Evolutionary conservation across 2,888 invertebrate species (phyloP), one percentile per base, ranked within the genome.

Genomic region (Metopia argyrocephala): DNA sequence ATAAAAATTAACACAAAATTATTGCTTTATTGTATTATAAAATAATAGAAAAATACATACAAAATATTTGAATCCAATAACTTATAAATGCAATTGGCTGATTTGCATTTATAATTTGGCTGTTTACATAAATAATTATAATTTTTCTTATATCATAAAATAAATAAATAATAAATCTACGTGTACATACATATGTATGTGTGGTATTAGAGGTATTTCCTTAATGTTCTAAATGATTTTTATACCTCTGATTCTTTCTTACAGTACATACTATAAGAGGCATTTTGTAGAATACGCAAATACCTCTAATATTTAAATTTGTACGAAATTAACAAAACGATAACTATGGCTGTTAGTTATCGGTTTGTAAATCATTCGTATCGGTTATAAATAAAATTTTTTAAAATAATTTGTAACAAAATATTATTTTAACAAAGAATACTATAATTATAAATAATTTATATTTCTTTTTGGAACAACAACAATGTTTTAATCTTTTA

Each of bases 51-150:
- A 9, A 66, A 57, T 61, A 15, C 3, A 31, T 50, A 28, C 48
- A 54, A 21, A 52, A 46, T 45, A 45, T n/a, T 20, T 31, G 57
- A 64, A 59, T 59, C 21, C 68, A 9, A 12, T 38, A 68, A 84
- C 84, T 79, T 85, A 83, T 81, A 86, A 74, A 81, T 83, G 84
- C 82, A 85, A 86, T 85, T 89, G 87, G 88, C 87, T 88, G 87
- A 68, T 50, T 78, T 86, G 84, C 88, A 84, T 76, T 80, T 64
- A 76, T 85, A 84, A 79, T 85, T 85, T 83, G 76, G 45, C 45
- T 45, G 21, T 27, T 65, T n/a, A 50, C 12, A 23, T 64, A 66
- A 25, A 28, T 27, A 21, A 18, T n/a, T n/a, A n/a, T n/a, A n/a
- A n/a, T 46, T 31, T 31, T 23, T 23, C 21, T 18, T 18, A 25